A percentile compares a stretch with the other conserved stretches of the same genome.
Conservation (phyloP, 1,140 invertebrate species). For the Ceratoteleas bidentatus region DNA sequence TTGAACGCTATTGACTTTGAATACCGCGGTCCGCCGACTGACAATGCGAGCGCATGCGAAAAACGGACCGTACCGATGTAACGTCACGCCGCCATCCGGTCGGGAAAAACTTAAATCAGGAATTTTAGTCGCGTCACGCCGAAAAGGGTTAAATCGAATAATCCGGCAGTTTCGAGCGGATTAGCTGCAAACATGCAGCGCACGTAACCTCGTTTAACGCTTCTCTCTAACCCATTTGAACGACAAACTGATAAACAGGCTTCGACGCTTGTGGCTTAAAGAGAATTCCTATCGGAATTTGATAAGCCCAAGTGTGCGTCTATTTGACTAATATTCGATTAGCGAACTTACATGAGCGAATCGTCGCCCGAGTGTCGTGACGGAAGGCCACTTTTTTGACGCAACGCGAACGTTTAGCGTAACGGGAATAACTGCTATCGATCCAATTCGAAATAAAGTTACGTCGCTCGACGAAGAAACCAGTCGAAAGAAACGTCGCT, state of each 20-base stretch:
- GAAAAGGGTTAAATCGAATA: conserved; percentile 69
- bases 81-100: background rate
- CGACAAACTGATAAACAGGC: conserved; percentile 67
- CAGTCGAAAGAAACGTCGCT: too few species aligned
- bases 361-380: too few species aligned
- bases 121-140: conserved; percentile 64
- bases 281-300: conserved; percentile 62
- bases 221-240: conserved; percentile 66
- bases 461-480: too few species aligned
- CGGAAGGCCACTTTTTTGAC: too few species aligned
- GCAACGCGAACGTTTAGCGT: too few species aligned
- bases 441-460: too few species aligned
- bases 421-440: too few species aligned
- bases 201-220: conserved; percentile 69
- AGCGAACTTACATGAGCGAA: conserved; percentile 7
- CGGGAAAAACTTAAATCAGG: conserved; percentile 49
- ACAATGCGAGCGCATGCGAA: conserved; percentile 38
- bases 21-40: conserved; percentile 19
- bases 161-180: conserved; percentile 65
- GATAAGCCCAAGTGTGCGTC: conserved; percentile 47
- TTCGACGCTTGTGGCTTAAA: conserved; percentile 62
- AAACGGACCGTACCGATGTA: conserved; percentile 24
- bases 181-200: conserved; percentile 67
- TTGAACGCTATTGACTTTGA: conserved; percentile 31
- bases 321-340: conserved; percentile 56